These are phyloP conservation scores for Hypanus sabinus DNA, from an alignment of 2,113 vertebrate species.

Conservation along the genomic window DNA sequence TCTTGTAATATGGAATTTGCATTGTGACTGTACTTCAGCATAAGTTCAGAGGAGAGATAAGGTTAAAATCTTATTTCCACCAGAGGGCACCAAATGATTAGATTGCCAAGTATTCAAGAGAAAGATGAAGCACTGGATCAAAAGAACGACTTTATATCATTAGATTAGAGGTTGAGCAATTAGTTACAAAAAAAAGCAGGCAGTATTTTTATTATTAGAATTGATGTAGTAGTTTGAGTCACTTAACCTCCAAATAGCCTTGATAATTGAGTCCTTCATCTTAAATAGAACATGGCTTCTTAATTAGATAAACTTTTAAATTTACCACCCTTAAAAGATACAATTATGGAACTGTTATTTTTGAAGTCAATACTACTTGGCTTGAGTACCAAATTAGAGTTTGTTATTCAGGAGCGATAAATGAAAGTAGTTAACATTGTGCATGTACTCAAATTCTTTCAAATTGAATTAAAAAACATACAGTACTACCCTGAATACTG, in stretches of 20 bases:
- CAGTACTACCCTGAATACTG: neutral
- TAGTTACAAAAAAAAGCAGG: neutral
- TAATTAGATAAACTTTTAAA: conserved; percentile 16
- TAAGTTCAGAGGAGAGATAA: neutral
- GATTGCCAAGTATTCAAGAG: neutral
- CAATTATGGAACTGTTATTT: neutral
- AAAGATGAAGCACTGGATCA: neutral
- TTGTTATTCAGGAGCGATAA: neutral
- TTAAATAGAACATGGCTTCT: neutral
- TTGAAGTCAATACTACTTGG: neutral
- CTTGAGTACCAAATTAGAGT: neutral
- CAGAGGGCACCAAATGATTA: conserved; percentile 3
- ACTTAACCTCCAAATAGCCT: neutral
- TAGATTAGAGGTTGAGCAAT: neutral
- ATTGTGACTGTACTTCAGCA: neutral
- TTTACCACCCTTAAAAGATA: neutral
- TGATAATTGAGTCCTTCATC: neutral
- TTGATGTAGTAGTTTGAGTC: neutral
- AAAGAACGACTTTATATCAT: neutral
- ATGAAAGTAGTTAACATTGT: neutral
- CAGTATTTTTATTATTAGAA: neutral
- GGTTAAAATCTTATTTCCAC: neutral
- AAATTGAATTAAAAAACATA: neutral
- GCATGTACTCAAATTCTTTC: no score
- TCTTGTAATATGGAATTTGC: neutral